These are phyloP conservation scores for Typhlomys cinereus DNA, from an alignment of 2,113 vertebrate genomes.

Conservation along the genomic window DNA sequence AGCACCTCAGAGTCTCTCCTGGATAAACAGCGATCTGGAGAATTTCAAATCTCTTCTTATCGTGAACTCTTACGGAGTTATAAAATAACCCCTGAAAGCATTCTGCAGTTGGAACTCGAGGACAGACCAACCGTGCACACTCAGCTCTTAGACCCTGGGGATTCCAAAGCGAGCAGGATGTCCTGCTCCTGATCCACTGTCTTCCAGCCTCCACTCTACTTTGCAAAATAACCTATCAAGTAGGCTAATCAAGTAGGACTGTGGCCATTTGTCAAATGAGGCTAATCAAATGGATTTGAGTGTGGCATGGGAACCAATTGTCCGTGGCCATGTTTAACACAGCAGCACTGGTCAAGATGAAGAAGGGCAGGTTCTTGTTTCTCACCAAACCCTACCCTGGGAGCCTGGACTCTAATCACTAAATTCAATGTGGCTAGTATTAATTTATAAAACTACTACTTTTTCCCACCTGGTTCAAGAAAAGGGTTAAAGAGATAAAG, in stretches of 20 bases:
- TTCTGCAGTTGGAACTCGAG: constrained; percentile 58
- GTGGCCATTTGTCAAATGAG: neutral
- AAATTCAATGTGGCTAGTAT: no score
- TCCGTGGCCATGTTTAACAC: neutral
- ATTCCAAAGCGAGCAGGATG: neutral
- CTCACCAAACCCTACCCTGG: neutral
- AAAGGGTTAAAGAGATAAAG: neutral
- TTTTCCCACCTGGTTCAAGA: neutral
- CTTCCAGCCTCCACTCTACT: neutral
- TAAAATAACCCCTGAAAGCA: neutral
- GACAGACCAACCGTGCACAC: neutral
- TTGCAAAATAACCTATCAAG: neutral
- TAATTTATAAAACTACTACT: neutral
- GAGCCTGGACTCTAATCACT: neutral
- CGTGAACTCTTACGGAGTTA: constrained; percentile 27
- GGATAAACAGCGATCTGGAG: neutral
- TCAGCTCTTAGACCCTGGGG: neutral
- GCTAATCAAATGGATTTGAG: neutral
- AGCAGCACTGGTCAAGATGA: neutral
- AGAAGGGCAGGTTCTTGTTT: neutral
- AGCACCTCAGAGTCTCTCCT: neutral
- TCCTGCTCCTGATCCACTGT: neutral
- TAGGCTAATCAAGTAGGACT: neutral
- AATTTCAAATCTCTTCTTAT: constrained; percentile 20
- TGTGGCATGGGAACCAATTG: neutral